These are phyloP conservation scores for Calliopsis andreniformis DNA, from an alignment of 1,140 invertebrate species.

Conservation along the genomic window DNA sequence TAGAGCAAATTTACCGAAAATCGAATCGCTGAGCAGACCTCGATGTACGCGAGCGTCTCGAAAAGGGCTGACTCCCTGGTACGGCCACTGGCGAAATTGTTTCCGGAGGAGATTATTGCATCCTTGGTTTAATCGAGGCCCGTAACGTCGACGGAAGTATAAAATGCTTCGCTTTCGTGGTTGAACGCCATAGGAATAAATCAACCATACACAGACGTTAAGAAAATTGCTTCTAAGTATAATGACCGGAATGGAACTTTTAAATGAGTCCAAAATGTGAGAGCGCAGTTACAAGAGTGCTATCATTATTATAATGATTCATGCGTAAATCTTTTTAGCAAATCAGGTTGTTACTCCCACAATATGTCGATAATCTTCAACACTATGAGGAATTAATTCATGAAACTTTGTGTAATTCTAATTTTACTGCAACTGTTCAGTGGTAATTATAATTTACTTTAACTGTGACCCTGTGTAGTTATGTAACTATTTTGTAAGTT, in stretches of 20 bases:
- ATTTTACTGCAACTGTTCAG: too few species aligned
- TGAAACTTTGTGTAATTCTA: too few species aligned
- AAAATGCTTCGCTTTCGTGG: slow-evolving; percentile 34
- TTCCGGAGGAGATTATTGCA: slow-evolving; percentile 46
- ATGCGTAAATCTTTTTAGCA: too few species aligned
- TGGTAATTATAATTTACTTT: too few species aligned
- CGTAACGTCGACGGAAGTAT: slow-evolving; percentile 17
- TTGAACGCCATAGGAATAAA: slow-evolving; percentile 23
- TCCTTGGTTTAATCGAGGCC: slow-evolving; percentile 31
- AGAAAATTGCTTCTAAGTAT: background rate
- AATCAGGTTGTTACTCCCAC: too few species aligned
- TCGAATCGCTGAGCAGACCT: slow-evolving; percentile 14
- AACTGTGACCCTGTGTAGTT: too few species aligned
- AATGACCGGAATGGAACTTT: background rate
- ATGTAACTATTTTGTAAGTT: too few species aligned
- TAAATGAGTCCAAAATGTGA: background rate
- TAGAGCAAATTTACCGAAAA: slow-evolving; percentile 28
- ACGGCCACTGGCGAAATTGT: slow-evolving; percentile 36
- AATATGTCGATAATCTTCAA: too few species aligned
- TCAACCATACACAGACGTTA: background rate
- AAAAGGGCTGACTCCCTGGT: background rate
- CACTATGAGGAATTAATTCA: too few species aligned
- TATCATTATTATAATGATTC: too few species aligned
- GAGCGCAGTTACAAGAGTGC: background rate
- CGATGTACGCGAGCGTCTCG: background rate